Conservation (phyloP, 1,140 invertebrate species). For the Danaus melanippus region DNA sequence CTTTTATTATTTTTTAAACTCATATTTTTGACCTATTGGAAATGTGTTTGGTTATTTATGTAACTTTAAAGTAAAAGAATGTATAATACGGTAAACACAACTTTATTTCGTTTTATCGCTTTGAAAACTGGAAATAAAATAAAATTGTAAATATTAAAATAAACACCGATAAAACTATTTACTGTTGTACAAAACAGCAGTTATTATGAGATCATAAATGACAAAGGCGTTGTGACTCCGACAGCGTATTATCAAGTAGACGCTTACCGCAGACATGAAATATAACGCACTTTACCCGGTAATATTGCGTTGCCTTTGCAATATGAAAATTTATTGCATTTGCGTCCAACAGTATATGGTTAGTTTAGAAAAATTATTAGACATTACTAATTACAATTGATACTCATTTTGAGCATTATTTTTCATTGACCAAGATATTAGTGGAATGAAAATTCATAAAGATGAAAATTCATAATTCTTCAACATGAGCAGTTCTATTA, state of each 20-base stretch:
- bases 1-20: no score
- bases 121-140: neutral
- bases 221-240: constrained; percentile 9
- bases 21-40: no score
- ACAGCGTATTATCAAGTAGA: constrained; percentile 48
- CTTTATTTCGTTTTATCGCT: no score
- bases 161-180: constrained; percentile 3
- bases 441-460: no score
- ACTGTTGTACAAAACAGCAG: neutral
- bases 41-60: no score
- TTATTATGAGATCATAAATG: constrained; percentile 4
- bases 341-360: constrained; percentile 37
- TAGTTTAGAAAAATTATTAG: constrained; percentile 51
- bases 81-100: no score
- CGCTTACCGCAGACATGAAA: constrained; percentile 47
- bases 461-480: no score
- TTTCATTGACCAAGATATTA: no score
- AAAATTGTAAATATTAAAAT: neutral
- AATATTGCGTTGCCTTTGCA: constrained; percentile 58
- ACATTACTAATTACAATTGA: constrained; percentile 25
- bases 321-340: constrained; percentile 69
- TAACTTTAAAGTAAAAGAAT: no score
- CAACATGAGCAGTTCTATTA: no score
- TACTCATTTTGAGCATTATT: neutral
- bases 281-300: constrained; percentile 59